phyloP scores from a whole-genome alignment of 2,797 vertebrate genomes.

The Hoplostethus atlanticus region DNA sequence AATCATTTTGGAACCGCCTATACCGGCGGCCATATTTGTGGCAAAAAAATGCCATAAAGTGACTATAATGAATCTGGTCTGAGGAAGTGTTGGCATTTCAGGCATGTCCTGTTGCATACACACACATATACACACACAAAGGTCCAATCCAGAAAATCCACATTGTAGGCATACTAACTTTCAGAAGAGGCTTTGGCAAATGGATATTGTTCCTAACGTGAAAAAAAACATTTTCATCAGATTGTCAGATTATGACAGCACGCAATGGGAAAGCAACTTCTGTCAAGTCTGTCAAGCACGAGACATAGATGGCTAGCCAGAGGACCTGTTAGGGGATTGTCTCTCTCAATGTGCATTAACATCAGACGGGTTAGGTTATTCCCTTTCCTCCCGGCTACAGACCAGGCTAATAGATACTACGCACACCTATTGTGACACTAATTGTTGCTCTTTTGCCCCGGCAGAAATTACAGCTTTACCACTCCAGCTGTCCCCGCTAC shows the following conservation, averaged over 20 bases:
- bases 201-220: background rate
- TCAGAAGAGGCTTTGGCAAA: background rate
- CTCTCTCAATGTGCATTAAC: background rate
- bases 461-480: slow-evolving; percentile 16
- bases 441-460: slow-evolving; percentile 4
- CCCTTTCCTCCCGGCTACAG: background rate
- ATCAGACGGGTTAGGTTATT: background rate
- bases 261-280: background rate
- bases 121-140: background rate
- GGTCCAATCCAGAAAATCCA: background rate
- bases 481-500: background rate
- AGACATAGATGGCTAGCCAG: too few species aligned
- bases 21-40: background rate
- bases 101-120: background rate
- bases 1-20: background rate
- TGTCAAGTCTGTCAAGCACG: too few species aligned
- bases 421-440: slow-evolving; percentile 8
- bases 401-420: slow-evolving; percentile 3
- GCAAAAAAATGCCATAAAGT: background rate
- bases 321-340: background rate
- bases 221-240: slow-evolving; percentile 1
- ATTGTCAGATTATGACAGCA: background rate
- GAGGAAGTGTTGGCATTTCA: background rate
- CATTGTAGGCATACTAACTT: background rate
- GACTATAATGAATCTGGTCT: background rate